Conservation (phyloP, 2,113 vertebrate species). For the Pipra filicauda region DNA sequence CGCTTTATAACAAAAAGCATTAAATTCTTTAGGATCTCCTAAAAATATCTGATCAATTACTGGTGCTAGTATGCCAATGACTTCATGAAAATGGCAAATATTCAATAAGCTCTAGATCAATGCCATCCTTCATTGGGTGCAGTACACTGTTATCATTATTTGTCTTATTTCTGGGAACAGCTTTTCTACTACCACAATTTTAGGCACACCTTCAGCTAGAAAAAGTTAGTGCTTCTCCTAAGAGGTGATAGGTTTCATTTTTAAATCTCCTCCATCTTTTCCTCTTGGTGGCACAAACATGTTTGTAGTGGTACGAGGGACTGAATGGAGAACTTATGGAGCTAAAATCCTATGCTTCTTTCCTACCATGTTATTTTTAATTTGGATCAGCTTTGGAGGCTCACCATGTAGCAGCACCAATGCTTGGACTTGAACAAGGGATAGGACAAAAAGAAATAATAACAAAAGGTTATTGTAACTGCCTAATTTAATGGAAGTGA, state of each 20-base stretch:
- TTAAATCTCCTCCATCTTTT: background rate
- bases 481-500: background rate
- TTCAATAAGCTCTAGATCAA: background rate
- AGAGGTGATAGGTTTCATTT: background rate
- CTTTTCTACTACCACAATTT: background rate
- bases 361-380: background rate
- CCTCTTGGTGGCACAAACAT: background rate
- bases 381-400: background rate
- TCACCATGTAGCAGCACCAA: background rate
- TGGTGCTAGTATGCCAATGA: background rate
- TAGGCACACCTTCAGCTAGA: background rate
- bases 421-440: background rate
- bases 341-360: background rate
- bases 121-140: rapidly evolving
- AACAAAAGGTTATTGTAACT: background rate
- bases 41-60: background rate
- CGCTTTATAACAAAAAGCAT: background rate
- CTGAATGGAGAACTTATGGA: background rate
- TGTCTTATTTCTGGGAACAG: background rate
- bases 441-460: background rate
- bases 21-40: background rate
- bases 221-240: background rate
- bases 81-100: background rate
- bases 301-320: background rate
- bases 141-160: background rate